Evolutionary conservation across 1,140 invertebrate species (phyloP).

Genomic region (Temnothorax curvispinosus): DNA sequence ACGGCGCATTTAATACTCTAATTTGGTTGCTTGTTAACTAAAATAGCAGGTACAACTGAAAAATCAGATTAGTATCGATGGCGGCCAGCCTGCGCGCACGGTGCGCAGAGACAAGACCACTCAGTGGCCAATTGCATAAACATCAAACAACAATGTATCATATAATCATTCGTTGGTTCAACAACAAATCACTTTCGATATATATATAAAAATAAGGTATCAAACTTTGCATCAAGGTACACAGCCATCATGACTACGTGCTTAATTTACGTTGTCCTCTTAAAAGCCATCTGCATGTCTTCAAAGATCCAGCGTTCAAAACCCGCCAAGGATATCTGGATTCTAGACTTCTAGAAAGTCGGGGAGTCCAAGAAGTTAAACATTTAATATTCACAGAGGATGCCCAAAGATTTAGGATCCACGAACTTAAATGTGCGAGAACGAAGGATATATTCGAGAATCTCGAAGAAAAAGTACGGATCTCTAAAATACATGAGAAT

Average conservation of each 20-base stretch:
- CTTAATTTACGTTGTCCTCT: slow-evolving; percentile 76
- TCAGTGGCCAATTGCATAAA: slow-evolving; percentile 84
- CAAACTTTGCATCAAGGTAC: slow-evolving; percentile 84
- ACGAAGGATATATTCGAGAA: neutral
- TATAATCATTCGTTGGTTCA: slow-evolving; percentile 81
- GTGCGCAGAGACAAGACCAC: slow-evolving; percentile 79
- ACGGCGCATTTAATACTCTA: slow-evolving; percentile 23
- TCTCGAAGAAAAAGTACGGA: too few relatives aligned
- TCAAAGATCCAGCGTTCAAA: slow-evolving; percentile 33
- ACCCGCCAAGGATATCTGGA: neutral
- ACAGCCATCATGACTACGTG: slow-evolving; percentile 85
- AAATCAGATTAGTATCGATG: slow-evolving; percentile 63
- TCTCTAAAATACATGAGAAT: neutral
- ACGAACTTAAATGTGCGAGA: neutral
- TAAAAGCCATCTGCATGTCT: slow-evolving; percentile 60
- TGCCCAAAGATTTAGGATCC: neutral
- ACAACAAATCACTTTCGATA: slow-evolving; percentile 84
- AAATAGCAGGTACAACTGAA: slow-evolving; percentile 79
- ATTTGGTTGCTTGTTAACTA: slow-evolving; percentile 57
- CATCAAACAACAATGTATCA: slow-evolving; percentile 83
- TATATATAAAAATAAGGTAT: slow-evolving; percentile 85
- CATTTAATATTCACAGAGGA: neutral
- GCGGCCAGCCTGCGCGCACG: slow-evolving; percentile 72
- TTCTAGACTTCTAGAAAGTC: neutral
- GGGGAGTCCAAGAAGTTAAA: neutral